Evolutionary conservation across 2,888 invertebrate genomes (phyloP).

Genomic region (Dione juno): DNA sequence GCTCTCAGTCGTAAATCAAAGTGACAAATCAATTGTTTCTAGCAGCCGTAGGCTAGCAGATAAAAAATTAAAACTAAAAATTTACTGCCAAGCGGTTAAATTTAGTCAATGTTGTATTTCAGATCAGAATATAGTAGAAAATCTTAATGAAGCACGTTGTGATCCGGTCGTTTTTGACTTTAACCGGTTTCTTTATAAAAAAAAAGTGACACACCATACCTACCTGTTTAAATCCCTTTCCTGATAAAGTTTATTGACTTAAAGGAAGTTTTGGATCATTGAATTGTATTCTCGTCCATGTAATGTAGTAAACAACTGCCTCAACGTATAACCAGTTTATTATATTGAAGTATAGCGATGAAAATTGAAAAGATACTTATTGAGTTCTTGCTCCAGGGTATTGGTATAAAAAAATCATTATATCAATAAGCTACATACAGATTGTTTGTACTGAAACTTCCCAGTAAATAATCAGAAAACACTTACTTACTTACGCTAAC

Average conservation of each 20-base stretch:
- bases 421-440: too few relatives aligned
- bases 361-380: background rate
- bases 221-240: background rate
- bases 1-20: too few relatives aligned
- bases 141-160: background rate
- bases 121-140: background rate
- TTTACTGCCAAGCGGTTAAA: background rate
- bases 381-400: background rate
- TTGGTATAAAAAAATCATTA: background rate
- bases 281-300: background rate
- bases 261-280: background rate
- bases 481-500: too few relatives aligned
- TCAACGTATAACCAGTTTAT: background rate
- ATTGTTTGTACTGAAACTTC: too few relatives aligned
- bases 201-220: background rate
- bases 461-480: too few relatives aligned
- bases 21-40: too few relatives aligned
- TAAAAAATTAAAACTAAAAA: too few relatives aligned
- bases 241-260: background rate
- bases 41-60: too few relatives aligned
- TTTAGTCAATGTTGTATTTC: background rate
- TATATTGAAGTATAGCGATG: too few relatives aligned
- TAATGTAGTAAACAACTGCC: background rate
- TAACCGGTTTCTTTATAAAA: background rate
- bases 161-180: conserved; percentile 7